Percentiles rank a stretch among this genome's conserved stretches.
Evolutionary conservation across 2,888 invertebrate species (phyloP).

Genomic region (Agriopis marginaria): DNA sequence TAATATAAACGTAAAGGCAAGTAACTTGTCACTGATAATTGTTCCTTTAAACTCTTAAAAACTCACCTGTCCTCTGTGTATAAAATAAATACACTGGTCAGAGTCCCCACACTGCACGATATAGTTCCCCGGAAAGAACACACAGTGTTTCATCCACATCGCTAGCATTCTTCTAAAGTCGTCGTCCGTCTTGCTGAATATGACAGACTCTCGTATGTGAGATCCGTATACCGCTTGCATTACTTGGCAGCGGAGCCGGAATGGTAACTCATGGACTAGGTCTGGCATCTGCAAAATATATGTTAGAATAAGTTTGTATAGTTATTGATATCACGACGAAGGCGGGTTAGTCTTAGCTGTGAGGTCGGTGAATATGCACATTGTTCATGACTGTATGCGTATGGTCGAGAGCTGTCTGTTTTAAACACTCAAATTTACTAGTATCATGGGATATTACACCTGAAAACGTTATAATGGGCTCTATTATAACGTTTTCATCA

Average conservation of each 20-base stretch:
- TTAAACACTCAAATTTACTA: too few relatives aligned
- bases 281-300: conserved; percentile 69
- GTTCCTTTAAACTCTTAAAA: not conserved
- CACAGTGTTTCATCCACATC: conserved; percentile 80
- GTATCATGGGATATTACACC: too few relatives aligned
- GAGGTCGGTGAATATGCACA: too few relatives aligned
- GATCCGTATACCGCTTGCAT: conserved; percentile 83
- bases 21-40: not conserved
- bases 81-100: conserved; percentile 85
- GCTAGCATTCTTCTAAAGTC: conserved; percentile 81
- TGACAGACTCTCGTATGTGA: conserved; percentile 78
- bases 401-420: too few relatives aligned
- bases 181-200: conserved; percentile 80
- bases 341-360: too few relatives aligned
- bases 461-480: too few relatives aligned
- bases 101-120: conserved; percentile 85
- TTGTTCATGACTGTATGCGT: too few relatives aligned
- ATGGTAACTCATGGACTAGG: conserved; percentile 72
- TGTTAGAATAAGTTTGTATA: not conserved
- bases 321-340: too few relatives aligned
- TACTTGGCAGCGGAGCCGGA: conserved; percentile 77
- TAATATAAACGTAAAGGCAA: too few relatives aligned
- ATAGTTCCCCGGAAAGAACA: conserved; percentile 85
- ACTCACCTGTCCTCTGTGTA: conserved; percentile 81
- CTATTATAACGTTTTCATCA: too few relatives aligned